Percentiles rank a stretch among this genome's conserved stretches.
Evolutionary conservation across 92 coral and sea anemone genomes (phyloP).

Genomic region (Scolanthus callimorphus): DNA sequence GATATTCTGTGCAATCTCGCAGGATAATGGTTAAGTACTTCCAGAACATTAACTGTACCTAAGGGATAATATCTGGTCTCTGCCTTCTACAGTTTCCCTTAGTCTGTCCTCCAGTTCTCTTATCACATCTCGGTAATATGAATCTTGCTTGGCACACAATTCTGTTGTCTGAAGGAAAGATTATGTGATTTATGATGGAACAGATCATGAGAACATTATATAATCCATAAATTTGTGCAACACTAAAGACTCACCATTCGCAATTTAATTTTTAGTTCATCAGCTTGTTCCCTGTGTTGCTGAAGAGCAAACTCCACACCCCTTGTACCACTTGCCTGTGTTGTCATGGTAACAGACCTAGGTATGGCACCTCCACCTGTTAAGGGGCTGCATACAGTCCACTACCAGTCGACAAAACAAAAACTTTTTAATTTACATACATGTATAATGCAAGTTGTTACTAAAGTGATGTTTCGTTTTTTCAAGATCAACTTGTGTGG

Average conservation of each 20-base stretch:
- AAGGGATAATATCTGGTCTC: conserved; percentile 83
- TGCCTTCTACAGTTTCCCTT: conserved; percentile 74
- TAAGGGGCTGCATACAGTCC: neutral
- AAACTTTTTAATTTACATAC: too few relatives aligned
- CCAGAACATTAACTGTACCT: conserved; percentile 60
- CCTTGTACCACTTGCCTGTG: conserved; percentile 24
- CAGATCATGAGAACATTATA: too few relatives aligned
- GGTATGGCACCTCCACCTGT: conserved; percentile 11
- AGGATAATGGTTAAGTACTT: too few relatives aligned
- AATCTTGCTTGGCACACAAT: conserved; percentile 92
- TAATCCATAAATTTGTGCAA: too few relatives aligned
- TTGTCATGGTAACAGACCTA: conserved; percentile 31
- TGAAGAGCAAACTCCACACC: conserved; percentile 31
- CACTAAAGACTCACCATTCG: conserved; percentile 45
- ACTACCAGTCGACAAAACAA: neutral
- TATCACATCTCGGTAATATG: conserved; percentile 77
- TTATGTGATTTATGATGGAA: too few relatives aligned
- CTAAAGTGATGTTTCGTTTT: too few relatives aligned
- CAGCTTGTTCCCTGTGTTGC: conserved; percentile 41
- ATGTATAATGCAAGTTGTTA: too few relatives aligned
- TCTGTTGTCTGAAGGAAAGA: conserved; percentile 72
- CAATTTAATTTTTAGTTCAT: conserved; percentile 62
- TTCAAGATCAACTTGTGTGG: too few relatives aligned
- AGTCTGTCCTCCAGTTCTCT: conserved; percentile 81
- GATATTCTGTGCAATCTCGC: too few relatives aligned